phyloP scores from a whole-genome alignment of 2,797 vertebrate species.

The Acrossocheilus wenchowensis region DNA sequence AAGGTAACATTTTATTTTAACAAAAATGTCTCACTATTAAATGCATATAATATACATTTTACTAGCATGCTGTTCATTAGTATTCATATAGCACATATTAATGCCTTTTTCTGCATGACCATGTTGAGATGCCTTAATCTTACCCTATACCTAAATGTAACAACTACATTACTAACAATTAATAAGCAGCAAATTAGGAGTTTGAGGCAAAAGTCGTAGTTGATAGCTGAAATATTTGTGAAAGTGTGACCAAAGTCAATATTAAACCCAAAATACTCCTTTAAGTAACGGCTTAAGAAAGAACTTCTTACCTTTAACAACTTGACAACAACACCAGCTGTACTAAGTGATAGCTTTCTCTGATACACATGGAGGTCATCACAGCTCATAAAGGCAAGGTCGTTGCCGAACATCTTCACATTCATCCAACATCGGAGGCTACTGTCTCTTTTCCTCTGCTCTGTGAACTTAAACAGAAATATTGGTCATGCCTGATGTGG shows the following conservation, averaged over 20 bases:
- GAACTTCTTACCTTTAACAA: constrained; percentile 83
- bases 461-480: constrained; percentile 75
- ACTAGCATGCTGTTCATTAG: neutral
- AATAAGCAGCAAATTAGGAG: neutral
- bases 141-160: neutral
- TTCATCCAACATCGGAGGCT: constrained; percentile 75
- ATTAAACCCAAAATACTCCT: neutral
- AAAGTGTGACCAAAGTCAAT: too few relatives aligned
- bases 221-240: neutral
- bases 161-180: neutral
- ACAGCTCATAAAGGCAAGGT: constrained; percentile 82
- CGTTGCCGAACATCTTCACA: constrained; percentile 86
- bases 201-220: neutral
- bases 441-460: constrained; percentile 60
- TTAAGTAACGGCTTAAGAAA: neutral
- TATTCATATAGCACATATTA: too few relatives aligned
- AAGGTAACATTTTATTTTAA: neutral
- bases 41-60: too few relatives aligned
- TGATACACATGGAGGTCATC: constrained; percentile 73
- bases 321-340: constrained; percentile 79
- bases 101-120: too few relatives aligned
- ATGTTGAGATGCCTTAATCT: neutral
- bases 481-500: constrained; percentile 24
- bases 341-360: constrained; percentile 76
- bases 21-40: too few relatives aligned